phyloP scores from a whole-genome alignment of 2,113 vertebrate species.

The Microtus pennsylvanicus region DNA sequence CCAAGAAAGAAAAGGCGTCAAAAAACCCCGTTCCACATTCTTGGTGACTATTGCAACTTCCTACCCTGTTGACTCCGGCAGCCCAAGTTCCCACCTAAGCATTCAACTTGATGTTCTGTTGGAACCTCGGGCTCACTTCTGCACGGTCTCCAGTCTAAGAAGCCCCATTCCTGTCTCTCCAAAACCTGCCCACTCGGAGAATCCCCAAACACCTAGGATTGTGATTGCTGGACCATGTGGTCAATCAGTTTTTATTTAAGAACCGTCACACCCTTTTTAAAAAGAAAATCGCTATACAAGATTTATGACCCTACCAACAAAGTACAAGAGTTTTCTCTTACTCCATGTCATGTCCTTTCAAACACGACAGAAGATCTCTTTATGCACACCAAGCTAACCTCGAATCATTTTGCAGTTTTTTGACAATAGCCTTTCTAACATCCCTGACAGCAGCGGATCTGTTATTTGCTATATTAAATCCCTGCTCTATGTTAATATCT shows the following conservation, averaged over 20 bases:
- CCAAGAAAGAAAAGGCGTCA: too few relatives aligned
- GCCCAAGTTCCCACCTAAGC: too few relatives aligned
- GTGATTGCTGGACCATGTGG: background rate
- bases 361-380: background rate
- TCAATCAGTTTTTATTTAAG: background rate
- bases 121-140: too few relatives aligned
- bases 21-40: too few relatives aligned
- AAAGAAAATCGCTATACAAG: background rate
- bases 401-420: background rate
- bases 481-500: background rate
- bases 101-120: too few relatives aligned
- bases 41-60: too few relatives aligned
- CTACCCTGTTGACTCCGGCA: too few relatives aligned
- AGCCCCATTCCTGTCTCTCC: too few relatives aligned
- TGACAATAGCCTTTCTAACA: background rate
- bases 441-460: too few relatives aligned
- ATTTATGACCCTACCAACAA: background rate
- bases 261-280: background rate
- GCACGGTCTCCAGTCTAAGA: too few relatives aligned
- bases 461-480: background rate
- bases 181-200: too few relatives aligned
- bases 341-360: background rate
- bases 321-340: background rate
- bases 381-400: background rate
- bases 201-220: background rate